Conservation (phyloP, 2,888 invertebrate genomes). For the Platerodrilus igneus region DNA sequence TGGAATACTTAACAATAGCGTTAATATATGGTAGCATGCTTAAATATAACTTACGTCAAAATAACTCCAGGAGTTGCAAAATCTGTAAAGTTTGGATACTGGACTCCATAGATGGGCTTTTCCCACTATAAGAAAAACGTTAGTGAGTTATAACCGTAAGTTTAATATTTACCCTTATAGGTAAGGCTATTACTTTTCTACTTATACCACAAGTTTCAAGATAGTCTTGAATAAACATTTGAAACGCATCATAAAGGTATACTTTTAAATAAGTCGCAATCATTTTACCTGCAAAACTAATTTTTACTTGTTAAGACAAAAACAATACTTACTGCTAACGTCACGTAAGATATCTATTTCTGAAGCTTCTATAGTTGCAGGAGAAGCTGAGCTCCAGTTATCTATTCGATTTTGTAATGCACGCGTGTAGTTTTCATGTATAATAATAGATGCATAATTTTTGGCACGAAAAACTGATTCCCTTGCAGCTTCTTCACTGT, state of each 20-base stretch:
- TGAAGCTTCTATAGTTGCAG: conserved; percentile 58
- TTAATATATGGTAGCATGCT: too few relatives aligned
- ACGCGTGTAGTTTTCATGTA: conserved; percentile 71
- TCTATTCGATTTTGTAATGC: conserved; percentile 54
- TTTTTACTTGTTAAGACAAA: neutral
- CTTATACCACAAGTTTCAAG: conserved; percentile 62
- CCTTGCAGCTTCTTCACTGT: conserved; percentile 57
- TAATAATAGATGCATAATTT: conserved; percentile 72
- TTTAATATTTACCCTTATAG: conserved; percentile 54
- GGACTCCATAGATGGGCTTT: conserved; percentile 69
- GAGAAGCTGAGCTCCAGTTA: conserved; percentile 52
- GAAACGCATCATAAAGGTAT: conserved; percentile 68
- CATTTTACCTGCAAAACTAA: conserved; percentile 22
- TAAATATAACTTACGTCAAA: conserved; percentile 77
- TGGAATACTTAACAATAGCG: too few relatives aligned
- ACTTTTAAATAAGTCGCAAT: conserved; percentile 74
- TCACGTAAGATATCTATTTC: conserved; percentile 72
- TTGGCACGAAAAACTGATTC: conserved; percentile 64
- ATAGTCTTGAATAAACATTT: conserved; percentile 63
- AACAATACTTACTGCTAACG: conserved; percentile 70
- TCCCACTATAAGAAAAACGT: conserved; percentile 56
- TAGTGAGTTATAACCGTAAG: neutral
- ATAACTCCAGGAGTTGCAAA: conserved; percentile 93
- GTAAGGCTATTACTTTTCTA: conserved; percentile 57
- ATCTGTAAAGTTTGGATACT: conserved; percentile 81